Base-by-base conservation (phyloP, 2,113 vertebrate genomes). In the Oceanites oceanicus region DNA sequence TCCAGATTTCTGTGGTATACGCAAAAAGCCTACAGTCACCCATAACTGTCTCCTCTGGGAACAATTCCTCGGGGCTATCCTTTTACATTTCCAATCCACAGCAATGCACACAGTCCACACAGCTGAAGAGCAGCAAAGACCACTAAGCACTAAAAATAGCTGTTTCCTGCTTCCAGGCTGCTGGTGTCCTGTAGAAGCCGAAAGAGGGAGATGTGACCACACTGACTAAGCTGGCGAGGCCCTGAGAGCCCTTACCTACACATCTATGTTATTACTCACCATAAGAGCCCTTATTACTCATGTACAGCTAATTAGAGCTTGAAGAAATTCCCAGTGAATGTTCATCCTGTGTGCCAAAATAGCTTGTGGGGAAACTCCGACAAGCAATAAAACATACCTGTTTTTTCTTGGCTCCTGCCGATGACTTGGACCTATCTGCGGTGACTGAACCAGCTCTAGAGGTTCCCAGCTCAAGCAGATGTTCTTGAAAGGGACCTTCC, bases 91-190 rank as follows among this genome's bases (percentile, higher is more conserved):
- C 55, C 58, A 65, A 19, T 3, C 22, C 42, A 11, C 42, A 47
- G 62, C 44, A 45, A 6, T 0, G 6, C 29, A 52, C 7, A 1
- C 23, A 38, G 10, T 9, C 22, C 5, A 12, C 25, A 8, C 11
- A n/a, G 32, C 42, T 49, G 2, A 62, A 55, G 6, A 23, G 45
- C 19, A 71, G n/a, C 40, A 88, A 58, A 50, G 74, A 27, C 21
- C 4, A 3, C 25, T 34, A 58, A 80, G 32, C 62, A 22, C 74
- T 58, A 58, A 30, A 50, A 45, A 65, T 21, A 7, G 2, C 40
- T 2, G 13, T 36, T 66, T 52, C 32, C 55, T 77, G 52, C 47
- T 63, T 83, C 55, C 26, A 42, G 88, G 75, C 88, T 74, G 23
- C 2, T 36, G 34, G 22, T 14, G 12, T 38, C 38, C 15, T 22